Conservation (phyloP, 2,888 invertebrate species). For the Bibio marci region DNA sequence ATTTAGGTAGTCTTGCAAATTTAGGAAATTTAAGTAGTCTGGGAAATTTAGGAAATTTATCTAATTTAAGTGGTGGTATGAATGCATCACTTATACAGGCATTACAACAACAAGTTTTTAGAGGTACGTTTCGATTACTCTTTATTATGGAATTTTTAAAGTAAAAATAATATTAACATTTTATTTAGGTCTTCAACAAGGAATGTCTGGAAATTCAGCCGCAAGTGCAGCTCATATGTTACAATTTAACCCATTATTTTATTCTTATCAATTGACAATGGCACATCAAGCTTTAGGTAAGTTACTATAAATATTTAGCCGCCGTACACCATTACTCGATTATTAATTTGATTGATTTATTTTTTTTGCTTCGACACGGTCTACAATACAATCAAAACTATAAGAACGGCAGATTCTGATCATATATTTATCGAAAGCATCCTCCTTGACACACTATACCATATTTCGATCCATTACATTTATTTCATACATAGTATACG, state of each 20-base stretch:
- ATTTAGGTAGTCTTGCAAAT: conserved; percentile 12
- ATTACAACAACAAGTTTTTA: conserved; percentile 64
- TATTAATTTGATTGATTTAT: no score
- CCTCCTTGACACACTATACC: no score
- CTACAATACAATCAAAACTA: no score
- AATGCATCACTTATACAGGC: conserved; percentile 29
- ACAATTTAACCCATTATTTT: conserved; percentile 72
- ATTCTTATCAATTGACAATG: conserved; percentile 79
- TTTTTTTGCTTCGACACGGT: no score
- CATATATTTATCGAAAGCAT: no score
- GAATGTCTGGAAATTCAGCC: conserved; percentile 20
- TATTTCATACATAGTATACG: no score
- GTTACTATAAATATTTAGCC: no score
- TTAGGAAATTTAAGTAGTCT: conserved; percentile 2
- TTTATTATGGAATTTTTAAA: not conserved
- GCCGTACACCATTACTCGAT: no score
- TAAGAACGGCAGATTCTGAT: no score
- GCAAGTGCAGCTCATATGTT: conserved; percentile 65
- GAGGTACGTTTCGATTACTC: conserved; percentile 36
- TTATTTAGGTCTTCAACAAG: conserved; percentile 10
- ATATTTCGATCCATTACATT: no score
- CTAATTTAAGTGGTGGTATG: conserved; percentile 20
- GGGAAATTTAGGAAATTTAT: conserved; percentile 18
- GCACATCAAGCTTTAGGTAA: conserved; percentile 44
- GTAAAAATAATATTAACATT: not conserved